Conservation (phyloP, 2,113 vertebrate species). For the Chionomys nivalis region DNA sequence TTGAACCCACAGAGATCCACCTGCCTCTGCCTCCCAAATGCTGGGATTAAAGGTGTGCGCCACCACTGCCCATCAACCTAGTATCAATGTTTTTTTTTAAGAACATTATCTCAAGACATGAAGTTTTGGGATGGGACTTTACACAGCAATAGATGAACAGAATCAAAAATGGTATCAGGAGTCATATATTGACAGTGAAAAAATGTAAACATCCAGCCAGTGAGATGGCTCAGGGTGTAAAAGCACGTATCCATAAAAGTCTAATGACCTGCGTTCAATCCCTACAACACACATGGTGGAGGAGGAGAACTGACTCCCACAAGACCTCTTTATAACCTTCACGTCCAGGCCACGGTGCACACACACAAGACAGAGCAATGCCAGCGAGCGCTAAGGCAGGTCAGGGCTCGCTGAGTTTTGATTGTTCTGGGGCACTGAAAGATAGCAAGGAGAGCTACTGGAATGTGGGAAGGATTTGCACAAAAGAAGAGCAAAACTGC, state of each 20-base stretch:
- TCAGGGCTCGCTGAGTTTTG: background rate
- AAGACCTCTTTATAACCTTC: background rate
- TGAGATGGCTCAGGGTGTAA: fast-evolving
- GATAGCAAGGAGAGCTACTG: background rate
- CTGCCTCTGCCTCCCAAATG: background rate
- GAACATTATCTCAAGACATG: background rate
- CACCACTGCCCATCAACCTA: background rate
- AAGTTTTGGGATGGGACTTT: background rate
- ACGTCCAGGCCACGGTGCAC: too few relatives aligned
- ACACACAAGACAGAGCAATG: too few relatives aligned
- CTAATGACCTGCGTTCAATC: background rate
- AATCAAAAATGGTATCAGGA: background rate
- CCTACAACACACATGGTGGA: background rate
- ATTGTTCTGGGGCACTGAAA: background rate
- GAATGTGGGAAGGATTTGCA: background rate
- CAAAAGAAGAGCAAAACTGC: background rate
- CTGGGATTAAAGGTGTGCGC: background rate
- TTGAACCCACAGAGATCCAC: background rate
- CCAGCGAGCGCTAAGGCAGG: background rate
- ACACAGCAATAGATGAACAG: background rate
- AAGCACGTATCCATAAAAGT: background rate
- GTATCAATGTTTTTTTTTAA: background rate
- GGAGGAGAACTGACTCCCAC: background rate
- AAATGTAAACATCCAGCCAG: background rate
- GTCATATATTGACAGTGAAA: background rate